Conservation (phyloP, 1,140 invertebrate genomes). For the Harpegnathos saltator region DNA sequence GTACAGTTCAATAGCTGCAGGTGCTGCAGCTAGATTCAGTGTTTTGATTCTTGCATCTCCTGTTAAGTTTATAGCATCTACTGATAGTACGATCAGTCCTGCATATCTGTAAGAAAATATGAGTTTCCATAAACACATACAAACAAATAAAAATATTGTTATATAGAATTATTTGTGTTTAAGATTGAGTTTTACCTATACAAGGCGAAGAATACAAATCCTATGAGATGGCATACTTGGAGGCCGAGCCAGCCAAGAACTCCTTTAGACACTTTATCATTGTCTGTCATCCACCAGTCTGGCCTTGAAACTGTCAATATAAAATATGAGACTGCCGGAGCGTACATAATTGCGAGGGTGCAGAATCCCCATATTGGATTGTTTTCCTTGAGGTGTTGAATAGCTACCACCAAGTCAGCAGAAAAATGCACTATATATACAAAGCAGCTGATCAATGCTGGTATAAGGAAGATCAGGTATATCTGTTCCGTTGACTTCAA, state of each 20-base stretch:
- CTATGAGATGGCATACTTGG: constrained; percentile 87
- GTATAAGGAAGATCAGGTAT: constrained; percentile 84
- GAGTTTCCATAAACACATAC: not conserved
- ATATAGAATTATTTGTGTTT: too few relatives aligned
- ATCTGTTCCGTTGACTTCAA: constrained; percentile 86
- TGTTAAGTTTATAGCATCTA: constrained; percentile 88
- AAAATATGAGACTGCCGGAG: constrained; percentile 86
- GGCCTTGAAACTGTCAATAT: constrained; percentile 87
- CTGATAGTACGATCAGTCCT: constrained; percentile 89
- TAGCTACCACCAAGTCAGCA: constrained; percentile 84
- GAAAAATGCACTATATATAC: constrained; percentile 85
- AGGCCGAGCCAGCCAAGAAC: constrained; percentile 85
- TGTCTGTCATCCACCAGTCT: constrained; percentile 85
- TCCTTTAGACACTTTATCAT: constrained; percentile 79
- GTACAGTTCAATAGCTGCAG: constrained; percentile 90
- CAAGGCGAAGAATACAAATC: constrained; percentile 89
- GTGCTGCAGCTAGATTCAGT: constrained; percentile 86
- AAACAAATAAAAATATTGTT: too few relatives aligned
- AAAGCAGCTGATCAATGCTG: constrained; percentile 81
- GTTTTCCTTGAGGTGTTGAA: constrained; percentile 84
- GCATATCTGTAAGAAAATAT: constrained; percentile 86
- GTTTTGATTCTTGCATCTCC: constrained; percentile 88
- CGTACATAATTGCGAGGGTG: constrained; percentile 86
- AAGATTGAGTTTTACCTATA: too few relatives aligned
- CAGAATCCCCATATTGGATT: constrained; percentile 85